A percentile compares a stretch with the other conserved stretches of the same genome.
Conservation (phyloP, 2,888 invertebrate genomes). For the Drosophila falleni region DNA sequence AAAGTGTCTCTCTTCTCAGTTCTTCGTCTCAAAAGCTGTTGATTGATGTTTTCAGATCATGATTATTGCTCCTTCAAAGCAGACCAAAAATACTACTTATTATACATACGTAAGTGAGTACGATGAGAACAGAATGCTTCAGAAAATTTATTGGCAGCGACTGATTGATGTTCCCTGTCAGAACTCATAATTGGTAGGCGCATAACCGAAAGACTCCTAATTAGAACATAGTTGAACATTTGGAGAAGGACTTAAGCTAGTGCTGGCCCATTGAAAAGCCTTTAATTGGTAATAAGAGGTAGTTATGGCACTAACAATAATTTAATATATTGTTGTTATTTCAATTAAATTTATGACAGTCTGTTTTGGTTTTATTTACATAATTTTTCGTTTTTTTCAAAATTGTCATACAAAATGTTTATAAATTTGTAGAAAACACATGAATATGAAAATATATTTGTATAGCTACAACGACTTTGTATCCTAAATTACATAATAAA, state of each 20-base stretch:
- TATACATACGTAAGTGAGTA: constrained; percentile 1
- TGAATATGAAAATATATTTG: no score
- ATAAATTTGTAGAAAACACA: no score
- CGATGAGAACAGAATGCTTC: background rate
- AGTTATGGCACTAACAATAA: background rate
- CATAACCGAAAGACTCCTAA: constrained; percentile 16
- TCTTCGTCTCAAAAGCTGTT: constrained; percentile 21
- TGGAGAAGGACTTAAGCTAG: background rate
- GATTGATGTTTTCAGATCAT: constrained; percentile 55
- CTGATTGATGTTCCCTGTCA: constrained; percentile 67
- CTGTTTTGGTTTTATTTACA: no score
- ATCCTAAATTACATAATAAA: background rate
- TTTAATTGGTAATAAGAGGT: background rate
- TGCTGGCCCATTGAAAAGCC: constrained; percentile 1
- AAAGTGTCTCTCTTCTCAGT: constrained; percentile 11
- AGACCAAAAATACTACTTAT: constrained; percentile 23
- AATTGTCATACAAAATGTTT: no score
- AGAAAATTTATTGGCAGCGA: constrained; percentile 29
- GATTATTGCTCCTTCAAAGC: constrained; percentile 36
- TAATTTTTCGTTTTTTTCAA: no score
- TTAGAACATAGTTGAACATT: constrained; percentile 16
- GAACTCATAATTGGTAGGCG: constrained; percentile 41
- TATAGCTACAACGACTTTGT: no score
- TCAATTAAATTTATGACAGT: no score
- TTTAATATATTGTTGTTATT: no score